Evolutionary conservation across 30 jellyfish, hydroid and myxozoan genomes (phyloP).

Genomic region (Catostylus mosaicus): DNA sequence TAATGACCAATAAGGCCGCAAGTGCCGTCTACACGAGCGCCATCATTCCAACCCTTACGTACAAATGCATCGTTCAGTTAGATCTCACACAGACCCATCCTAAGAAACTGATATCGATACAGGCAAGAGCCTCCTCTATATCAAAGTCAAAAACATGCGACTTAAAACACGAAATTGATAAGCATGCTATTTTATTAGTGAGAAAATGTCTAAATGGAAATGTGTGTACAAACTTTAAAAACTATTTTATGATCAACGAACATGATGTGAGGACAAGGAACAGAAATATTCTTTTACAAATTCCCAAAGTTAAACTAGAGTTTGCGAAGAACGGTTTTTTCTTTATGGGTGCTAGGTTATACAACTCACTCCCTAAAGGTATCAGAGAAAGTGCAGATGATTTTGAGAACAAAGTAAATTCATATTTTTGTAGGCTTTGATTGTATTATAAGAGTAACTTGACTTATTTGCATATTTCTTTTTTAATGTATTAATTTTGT

Average conservation of each 20-base stretch:
- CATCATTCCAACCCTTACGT: conserved; percentile 63
- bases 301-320: conserved; percentile 64
- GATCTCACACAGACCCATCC: conserved; percentile 51
- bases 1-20: conserved; percentile 58
- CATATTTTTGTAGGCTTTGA: neutral
- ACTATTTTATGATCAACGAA: conserved; percentile 50
- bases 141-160: conserved; percentile 31
- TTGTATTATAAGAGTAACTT: neutral
- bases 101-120: conserved; percentile 40
- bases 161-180: conserved; percentile 51
- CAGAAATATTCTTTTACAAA: conserved; percentile 41
- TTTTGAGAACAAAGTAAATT: too few relatives aligned
- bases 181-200: conserved; percentile 58
- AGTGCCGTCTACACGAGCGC: conserved; percentile 60
- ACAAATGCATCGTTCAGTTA: conserved; percentile 70
- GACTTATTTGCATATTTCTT: too few relatives aligned
- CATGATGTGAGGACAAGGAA: conserved; percentile 56
- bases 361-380: too few relatives aligned
- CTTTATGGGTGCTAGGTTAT: conserved; percentile 74
- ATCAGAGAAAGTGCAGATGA: too few relatives aligned
- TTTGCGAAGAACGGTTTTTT: conserved; percentile 64
- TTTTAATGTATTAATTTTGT: too few relatives aligned
- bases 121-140: conserved; percentile 61
- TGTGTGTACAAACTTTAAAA: conserved; percentile 60
- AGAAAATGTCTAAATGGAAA: conserved; percentile 2